Evolutionary conservation across 2,113 vertebrate genomes (phyloP).

Genomic region (Coptodon bakossiorum): DNA sequence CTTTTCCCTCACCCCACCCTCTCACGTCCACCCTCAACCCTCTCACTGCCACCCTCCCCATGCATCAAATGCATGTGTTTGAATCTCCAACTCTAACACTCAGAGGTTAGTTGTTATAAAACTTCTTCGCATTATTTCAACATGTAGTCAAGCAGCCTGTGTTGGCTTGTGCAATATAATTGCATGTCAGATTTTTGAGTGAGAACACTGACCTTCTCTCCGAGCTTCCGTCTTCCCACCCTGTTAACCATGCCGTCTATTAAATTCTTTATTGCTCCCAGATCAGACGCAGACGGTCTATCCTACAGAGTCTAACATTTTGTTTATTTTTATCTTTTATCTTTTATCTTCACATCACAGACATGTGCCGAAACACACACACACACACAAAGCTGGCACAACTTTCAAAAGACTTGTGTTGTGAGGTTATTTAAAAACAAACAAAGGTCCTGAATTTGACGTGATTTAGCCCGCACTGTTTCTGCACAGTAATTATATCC

Average conservation of each 20-base stretch:
- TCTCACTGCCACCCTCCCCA: not conserved
- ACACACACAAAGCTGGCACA: not conserved
- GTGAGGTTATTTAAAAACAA: not conserved
- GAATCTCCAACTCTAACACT: not conserved
- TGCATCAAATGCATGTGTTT: not conserved
- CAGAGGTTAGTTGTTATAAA: slow-evolving; percentile 13
- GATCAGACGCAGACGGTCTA: not conserved
- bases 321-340: slow-evolving; percentile 1
- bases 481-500: not conserved
- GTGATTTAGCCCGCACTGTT: not conserved
- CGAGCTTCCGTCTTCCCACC: not conserved
- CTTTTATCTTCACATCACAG: not conserved
- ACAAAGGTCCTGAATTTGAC: not conserved
- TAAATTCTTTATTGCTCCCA: slow-evolving; percentile 11
- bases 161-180: slow-evolving; percentile 31
- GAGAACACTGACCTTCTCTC: slow-evolving; percentile 49
- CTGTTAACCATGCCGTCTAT: not conserved
- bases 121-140: slow-evolving; percentile 27
- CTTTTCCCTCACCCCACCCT: not conserved
- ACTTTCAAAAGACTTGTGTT: not conserved
- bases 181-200: slow-evolving; percentile 40
- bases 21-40: not conserved
- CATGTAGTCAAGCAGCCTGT: not conserved
- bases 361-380: not conserved
- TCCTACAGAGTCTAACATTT: not conserved